A percentile compares a stretch with the other conserved stretches of the same genome.
phyloP scores from a whole-genome alignment of 2,888 invertebrate species.

The Diaprepes abbreviatus region DNA sequence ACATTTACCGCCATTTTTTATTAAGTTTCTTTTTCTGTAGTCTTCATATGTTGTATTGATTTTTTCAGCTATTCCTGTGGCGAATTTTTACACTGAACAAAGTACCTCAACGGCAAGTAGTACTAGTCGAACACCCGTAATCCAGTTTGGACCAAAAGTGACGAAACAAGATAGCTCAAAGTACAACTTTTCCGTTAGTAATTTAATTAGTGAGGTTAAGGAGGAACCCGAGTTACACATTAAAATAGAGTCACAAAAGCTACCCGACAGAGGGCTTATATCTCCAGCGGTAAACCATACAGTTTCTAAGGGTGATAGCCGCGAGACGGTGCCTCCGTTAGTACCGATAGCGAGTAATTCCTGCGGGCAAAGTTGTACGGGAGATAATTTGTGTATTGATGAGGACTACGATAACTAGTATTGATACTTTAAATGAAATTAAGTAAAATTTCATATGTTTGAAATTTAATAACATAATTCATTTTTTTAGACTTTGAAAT shows the following conservation, averaged over 20 bases:
- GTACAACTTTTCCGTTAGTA: conserved; percentile 60
- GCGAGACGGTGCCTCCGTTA: conserved; percentile 60
- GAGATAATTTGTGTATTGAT: conserved; percentile 67
- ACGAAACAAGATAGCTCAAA: conserved; percentile 57
- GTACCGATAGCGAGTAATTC: conserved; percentile 61
- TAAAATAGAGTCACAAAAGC: conserved; percentile 55
- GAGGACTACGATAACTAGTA: conserved; percentile 68
- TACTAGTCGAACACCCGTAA: conserved; percentile 62
- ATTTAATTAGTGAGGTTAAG: conserved; percentile 52
- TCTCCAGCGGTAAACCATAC: conserved; percentile 39
- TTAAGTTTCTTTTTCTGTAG: no score
- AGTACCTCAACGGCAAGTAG: conserved; percentile 48
- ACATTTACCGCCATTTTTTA: no score
- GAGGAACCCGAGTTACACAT: conserved; percentile 57
- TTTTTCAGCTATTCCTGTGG: conserved; percentile 26
- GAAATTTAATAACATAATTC: neutral
- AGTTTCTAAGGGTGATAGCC: conserved; percentile 25
- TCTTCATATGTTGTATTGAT: no score
- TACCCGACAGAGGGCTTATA: conserved; percentile 56
- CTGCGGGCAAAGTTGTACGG: conserved; percentile 58
- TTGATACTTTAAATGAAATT: neutral
- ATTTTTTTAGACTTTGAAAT: neutral
- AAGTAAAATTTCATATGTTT: neutral
- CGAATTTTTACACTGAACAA: conserved; percentile 60
- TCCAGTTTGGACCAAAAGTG: conserved; percentile 63